Evolutionary conservation across 2,113 vertebrate species (phyloP), one percentile per base, ranked within the genome.

Genomic region (Arenaria interpres): DNA sequence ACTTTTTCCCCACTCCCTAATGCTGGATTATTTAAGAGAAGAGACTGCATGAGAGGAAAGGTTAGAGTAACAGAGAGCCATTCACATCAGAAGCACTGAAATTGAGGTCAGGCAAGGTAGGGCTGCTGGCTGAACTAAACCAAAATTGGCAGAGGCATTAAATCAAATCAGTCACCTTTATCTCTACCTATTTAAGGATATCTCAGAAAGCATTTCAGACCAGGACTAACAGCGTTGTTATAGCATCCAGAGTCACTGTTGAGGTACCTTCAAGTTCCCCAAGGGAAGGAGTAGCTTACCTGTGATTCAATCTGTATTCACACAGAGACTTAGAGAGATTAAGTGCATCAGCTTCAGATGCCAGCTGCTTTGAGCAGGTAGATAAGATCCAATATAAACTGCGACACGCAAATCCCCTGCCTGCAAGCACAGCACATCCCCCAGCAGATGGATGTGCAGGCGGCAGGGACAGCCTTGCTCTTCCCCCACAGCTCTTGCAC

Each of bases 1-100:
- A 25, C 17, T 32, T 51, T 4, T 17, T 17, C 17, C 8, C 8
- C 4, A 2, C 4, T 16, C 8, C n/a, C 3, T 1, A 33, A 33
- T 71, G n/a, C n/a, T 68, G 57, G 30, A 7, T 73, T 72, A 91
- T 72, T 91, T 91, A 75, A 51, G 6, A 60, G 59, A 73, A 45
- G 19, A 45, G 24, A 39, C n/a, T 45, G 62, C 37, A 75, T 43
- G 75, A 83, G 62, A 63, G 28, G 37, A 5, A 41, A 39, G 22
- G 43, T 51, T 60, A 5, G 53, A 51, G 11, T 18, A 39, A 67
- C 67, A 93, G 76, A 83, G 46, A 10, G 7, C 19, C 71, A 51
- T 41, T 80, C 63, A 41, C 30, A 64, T 20, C 80, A 56, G 43
- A 43, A 91, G 57, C 51, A 6, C 68, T 46, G 67, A 54, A 89